phyloP scores from a whole-genome alignment of 2,113 vertebrate genomes.

The Helogale parvula region DNA sequence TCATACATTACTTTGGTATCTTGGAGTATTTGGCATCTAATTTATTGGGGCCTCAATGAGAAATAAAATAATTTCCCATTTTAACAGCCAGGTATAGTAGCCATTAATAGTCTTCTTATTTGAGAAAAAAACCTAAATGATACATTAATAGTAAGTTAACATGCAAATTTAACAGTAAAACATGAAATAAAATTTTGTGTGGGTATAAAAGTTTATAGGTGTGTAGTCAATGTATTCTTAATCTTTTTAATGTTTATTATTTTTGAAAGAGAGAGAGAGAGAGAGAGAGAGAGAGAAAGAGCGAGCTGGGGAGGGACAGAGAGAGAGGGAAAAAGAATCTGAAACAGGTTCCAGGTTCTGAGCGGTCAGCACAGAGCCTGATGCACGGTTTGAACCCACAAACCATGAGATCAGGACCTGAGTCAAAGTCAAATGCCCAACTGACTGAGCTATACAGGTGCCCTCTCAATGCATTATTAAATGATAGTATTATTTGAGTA shows the following conservation, averaged over 20 bases:
- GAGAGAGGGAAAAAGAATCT: too few species aligned
- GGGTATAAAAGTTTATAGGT: not conserved
- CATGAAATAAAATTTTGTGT: not conserved
- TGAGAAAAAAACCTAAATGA: not conserved
- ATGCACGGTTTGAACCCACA: too few species aligned
- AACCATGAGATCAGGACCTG: too few species aligned
- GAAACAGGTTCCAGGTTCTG: too few species aligned
- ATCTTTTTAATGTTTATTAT: too few species aligned
- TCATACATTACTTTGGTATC: not conserved
- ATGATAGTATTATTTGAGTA: not conserved
- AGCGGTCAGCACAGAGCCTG: not conserved
- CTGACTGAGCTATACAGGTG: too few species aligned
- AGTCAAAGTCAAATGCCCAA: too few species aligned
- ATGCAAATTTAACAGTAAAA: not conserved
- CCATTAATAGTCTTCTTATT: not conserved
- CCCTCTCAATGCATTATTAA: not conserved
- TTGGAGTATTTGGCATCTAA: not conserved
- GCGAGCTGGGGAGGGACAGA: too few species aligned
- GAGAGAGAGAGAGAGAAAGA: too few species aligned
- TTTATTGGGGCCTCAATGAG: not conserved
- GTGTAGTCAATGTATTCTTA: not conserved
- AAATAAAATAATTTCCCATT: not conserved
- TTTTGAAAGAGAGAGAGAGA: too few species aligned
- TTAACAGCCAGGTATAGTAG: not conserved
- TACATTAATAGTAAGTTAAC: not conserved